Evolutionary conservation across 2,797 vertebrate species (phyloP).

Genomic region (Phaenicophaeus curvirostris): DNA sequence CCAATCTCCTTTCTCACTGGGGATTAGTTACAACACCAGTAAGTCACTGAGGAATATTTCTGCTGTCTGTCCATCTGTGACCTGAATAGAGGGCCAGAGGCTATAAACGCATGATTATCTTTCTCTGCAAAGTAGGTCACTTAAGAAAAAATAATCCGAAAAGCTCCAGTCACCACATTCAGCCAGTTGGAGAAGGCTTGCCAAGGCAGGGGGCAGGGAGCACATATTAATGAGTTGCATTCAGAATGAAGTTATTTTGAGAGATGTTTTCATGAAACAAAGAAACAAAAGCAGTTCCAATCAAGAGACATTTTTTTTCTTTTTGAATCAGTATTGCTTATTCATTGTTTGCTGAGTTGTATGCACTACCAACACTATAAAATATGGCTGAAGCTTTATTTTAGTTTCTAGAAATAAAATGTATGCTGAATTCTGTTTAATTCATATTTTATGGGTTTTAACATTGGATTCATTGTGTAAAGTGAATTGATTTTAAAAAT

Average conservation of each 20-base stretch:
- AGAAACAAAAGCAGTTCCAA: constrained; percentile 37
- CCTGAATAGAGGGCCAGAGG: constrained; percentile 66
- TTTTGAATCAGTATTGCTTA: background rate
- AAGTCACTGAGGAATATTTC: constrained; percentile 60
- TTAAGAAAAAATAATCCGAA: constrained; percentile 71
- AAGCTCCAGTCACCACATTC: constrained; percentile 56
- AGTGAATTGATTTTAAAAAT: background rate
- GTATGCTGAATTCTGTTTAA: background rate
- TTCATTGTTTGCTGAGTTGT: background rate
- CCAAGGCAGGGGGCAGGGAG: background rate
- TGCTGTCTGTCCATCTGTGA: constrained; percentile 67
- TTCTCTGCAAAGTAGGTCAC: constrained; percentile 69
- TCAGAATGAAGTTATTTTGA: constrained; percentile 28
- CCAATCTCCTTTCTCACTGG: background rate
- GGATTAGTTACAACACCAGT: constrained; percentile 60
- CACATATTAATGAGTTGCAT: background rate
- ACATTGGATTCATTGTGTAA: background rate
- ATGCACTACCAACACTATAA: background rate
- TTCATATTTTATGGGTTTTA: background rate
- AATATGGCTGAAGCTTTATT: background rate
- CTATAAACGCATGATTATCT: constrained; percentile 67
- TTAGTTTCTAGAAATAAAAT: background rate
- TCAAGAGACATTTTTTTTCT: constrained; percentile 13
- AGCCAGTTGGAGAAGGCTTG: constrained; percentile 35
- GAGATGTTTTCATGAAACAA: background rate